Evolutionary conservation across 35 echinoderm and acorn worm species (phyloP), one percentile per base, ranked within the genome.

Genomic region (Ptychodera flava): DNA sequence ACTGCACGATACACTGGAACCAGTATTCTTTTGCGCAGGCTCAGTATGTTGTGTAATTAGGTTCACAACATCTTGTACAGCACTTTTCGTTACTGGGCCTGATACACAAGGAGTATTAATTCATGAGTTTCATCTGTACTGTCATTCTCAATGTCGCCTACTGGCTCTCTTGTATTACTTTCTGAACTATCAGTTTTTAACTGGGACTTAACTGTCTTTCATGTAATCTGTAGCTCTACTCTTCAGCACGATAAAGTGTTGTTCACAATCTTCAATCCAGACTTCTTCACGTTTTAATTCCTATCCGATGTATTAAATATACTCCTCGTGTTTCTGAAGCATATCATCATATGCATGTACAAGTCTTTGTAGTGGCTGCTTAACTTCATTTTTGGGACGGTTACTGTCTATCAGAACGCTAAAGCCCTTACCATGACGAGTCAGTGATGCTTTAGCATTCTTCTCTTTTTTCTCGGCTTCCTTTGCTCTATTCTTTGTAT

Each of bases 391-490:
- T 53, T 30, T 30, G 28, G 35, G 6, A 1, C 80, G 45, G 31
- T 78, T 87, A 0, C 16, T 32, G 14, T 91, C 85, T 30, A 88
- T 78, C 52, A 91, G 36, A 16, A 34, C 38, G 0, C 84, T 31
- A 79, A 87, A 35, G 38, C 85, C 85, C 15, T 91, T 91, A 6
- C 35, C 37, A 31, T 77, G 76, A 31, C 89, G 32, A 80, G 89
- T 91, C 10, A 91, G 28, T 31, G 82, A 84, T n/a, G 91, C 81
- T 37, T 92, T 92, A 0, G 91, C 91, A 75, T 76, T 85, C 31
- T 82, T 76, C 78, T 82, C 30, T 31, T 88, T 37, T 0, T 78
- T 85, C 34, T 85, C n/a, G n/a, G n/a, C n/a, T n/a, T n/a, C n/a
- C n/a, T n/a, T n/a, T n/a, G n/a, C n/a, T n/a, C n/a, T n/a, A 88